Conservation (phyloP, 2,888 invertebrate genomes). For the Pyrgus malvae region DNA sequence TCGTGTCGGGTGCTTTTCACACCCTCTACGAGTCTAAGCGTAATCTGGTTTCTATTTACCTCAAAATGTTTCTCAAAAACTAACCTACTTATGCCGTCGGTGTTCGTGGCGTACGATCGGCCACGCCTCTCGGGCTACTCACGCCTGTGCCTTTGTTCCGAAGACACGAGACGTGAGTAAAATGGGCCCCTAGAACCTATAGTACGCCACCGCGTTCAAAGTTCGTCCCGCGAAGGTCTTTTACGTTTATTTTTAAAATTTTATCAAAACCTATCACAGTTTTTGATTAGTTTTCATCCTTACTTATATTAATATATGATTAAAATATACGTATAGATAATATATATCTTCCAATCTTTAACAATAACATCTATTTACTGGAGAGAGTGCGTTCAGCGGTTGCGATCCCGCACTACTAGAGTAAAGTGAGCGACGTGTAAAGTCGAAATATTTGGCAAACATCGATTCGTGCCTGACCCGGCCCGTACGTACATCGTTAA, state of each 20-base stretch:
- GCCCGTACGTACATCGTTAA: conserved; percentile 48
- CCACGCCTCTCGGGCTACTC: conserved; percentile 26
- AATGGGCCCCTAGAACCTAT: conserved; percentile 13
- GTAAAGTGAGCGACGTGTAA: conserved; percentile 45
- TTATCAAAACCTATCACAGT: conserved; percentile 83
- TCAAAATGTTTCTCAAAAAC: conserved; percentile 68
- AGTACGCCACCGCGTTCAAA: conserved; percentile 37
- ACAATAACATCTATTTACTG: conserved; percentile 78
- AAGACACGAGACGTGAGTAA: no score
- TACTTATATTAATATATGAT: conserved; percentile 80
- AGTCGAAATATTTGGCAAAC: conserved; percentile 52
- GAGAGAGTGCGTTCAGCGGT: conserved; percentile 51
- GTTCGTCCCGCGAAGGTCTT: conserved; percentile 44
- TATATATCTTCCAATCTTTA: conserved; percentile 78
- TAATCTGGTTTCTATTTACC: conserved; percentile 51
- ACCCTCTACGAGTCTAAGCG: conserved; percentile 44
- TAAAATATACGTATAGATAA: conserved; percentile 81
- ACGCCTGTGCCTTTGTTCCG: conserved; percentile 27
- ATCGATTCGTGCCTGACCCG: conserved; percentile 45
- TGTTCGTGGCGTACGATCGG: conserved; percentile 28
- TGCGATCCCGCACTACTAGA: conserved; percentile 28
- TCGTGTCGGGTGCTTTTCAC: conserved; percentile 44
- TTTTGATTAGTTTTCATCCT: conserved; percentile 81
- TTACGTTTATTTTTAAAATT: conserved; percentile 70
- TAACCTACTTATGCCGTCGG: conserved; percentile 58